phyloP scores from a whole-genome alignment of 2,113 vertebrate species.

The Kobus ellipsiprymnus region DNA sequence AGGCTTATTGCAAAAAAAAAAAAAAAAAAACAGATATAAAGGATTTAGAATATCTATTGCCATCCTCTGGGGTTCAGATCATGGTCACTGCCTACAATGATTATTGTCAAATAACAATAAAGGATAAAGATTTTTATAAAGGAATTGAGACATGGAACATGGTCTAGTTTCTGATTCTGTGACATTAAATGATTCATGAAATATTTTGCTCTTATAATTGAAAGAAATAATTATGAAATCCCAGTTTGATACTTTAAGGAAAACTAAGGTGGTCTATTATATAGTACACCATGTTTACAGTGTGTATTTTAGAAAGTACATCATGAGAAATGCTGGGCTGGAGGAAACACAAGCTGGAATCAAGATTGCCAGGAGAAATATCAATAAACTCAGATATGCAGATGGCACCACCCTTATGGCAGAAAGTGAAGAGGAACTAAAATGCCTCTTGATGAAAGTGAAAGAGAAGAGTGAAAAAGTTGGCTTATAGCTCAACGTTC shows the following conservation, averaged over 20 bases:
- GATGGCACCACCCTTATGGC: not conserved
- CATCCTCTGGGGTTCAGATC: not conserved
- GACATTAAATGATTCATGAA: not conserved
- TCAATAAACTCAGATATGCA: not conserved
- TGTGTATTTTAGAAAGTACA: not conserved
- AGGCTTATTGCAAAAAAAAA: not conserved
- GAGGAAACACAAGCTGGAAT: not conserved
- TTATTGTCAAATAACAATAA: not conserved
- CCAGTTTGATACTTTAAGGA: not conserved
- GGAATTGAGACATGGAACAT: not conserved
- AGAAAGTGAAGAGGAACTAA: not conserved
- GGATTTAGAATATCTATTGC: not conserved
- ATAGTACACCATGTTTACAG: not conserved
- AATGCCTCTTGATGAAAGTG: not conserved
- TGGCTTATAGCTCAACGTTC: not conserved
- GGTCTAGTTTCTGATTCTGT: not conserved
- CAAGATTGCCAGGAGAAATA: not conserved
- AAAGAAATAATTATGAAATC: not conserved
- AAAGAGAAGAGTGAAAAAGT: not conserved
- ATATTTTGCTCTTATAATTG: not conserved
- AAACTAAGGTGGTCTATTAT: not conserved
- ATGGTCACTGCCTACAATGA: not conserved
- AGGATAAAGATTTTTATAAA: not conserved
- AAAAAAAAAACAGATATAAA: not conserved
- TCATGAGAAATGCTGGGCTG: not conserved